Conservation (phyloP, 2,888 invertebrate species). For the Cyrtodaria siliqua region DNA sequence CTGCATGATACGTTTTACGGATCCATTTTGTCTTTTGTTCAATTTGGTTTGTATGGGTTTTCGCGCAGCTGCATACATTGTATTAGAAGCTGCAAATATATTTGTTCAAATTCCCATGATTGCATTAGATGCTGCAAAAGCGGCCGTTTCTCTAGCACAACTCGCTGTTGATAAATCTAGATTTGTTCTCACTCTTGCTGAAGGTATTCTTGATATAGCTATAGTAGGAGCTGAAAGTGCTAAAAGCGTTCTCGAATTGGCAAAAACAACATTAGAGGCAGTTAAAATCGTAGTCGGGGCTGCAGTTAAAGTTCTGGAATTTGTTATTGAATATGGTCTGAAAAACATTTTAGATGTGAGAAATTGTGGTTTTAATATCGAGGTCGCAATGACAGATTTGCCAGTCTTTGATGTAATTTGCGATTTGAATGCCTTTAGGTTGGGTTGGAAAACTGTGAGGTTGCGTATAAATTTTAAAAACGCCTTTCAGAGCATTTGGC, state of each 20-base stretch:
- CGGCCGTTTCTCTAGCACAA: slow-evolving; percentile 47
- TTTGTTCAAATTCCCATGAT: slow-evolving; percentile 48
- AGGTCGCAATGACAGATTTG: slow-evolving; percentile 34
- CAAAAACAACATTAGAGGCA: slow-evolving; percentile 41
- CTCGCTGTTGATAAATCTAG: slow-evolving; percentile 58
- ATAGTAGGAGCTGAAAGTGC: slow-evolving; percentile 33
- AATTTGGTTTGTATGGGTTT: slow-evolving; percentile 50
- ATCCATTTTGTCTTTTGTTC: slow-evolving; percentile 42
- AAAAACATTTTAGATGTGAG: slow-evolving; percentile 40
- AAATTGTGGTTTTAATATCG: slow-evolving; percentile 56
- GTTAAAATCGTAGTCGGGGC: slow-evolving; percentile 46
- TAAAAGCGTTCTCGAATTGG: slow-evolving; percentile 36
- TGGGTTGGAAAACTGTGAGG: slow-evolving; percentile 43
- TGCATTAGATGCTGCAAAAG: slow-evolving; percentile 57
- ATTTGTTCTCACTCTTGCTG: slow-evolving; percentile 42
- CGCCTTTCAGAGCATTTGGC: slow-evolving; percentile 43
- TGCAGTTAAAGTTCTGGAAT: slow-evolving; percentile 44
- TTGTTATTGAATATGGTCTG: slow-evolving; percentile 45
- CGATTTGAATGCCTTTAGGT: slow-evolving; percentile 52
- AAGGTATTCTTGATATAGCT: slow-evolving; percentile 43
- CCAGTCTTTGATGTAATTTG: slow-evolving; percentile 50
- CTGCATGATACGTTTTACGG: slow-evolving; percentile 55
- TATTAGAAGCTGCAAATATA: slow-evolving; percentile 53
- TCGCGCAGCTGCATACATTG: slow-evolving; percentile 39
- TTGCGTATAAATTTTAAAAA: slow-evolving; percentile 49